Conservation (phyloP, 2,797 vertebrate genomes). For the Perodicticus potto region DNA sequence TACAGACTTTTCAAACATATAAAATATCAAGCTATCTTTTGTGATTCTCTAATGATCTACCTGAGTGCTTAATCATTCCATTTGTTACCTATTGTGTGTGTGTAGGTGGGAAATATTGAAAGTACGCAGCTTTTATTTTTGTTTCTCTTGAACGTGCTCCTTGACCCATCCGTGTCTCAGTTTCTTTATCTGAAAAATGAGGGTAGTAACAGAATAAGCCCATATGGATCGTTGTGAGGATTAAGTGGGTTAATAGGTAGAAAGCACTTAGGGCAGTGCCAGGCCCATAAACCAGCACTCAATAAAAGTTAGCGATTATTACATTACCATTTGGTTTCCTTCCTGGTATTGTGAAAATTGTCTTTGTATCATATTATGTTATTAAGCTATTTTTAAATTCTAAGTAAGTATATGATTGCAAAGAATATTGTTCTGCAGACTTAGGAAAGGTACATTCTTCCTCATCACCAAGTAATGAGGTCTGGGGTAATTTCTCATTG, state of each 20-base stretch:
- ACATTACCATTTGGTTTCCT: not conserved
- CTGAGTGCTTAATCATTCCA: not conserved
- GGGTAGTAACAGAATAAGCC: not conserved
- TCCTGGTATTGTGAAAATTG: not conserved
- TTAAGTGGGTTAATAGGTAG: not conserved
- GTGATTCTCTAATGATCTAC: not conserved
- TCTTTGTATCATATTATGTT: conserved; percentile 17
- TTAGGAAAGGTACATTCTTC: not conserved
- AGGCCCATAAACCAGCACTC: not conserved
- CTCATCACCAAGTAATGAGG: not conserved
- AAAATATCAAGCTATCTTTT: not conserved
- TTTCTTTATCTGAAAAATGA: not conserved
- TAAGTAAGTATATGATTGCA: not conserved
- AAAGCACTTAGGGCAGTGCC: not conserved
- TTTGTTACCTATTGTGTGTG: not conserved
- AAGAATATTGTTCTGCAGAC: not conserved
- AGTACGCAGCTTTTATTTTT: not conserved
- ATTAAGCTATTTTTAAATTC: conserved; percentile 34
- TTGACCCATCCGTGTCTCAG: not conserved
- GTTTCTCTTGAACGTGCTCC: not conserved
- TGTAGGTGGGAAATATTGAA: not conserved
- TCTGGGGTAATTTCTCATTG: not conserved
- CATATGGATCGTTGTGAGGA: not conserved
- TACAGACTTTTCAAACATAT: not conserved
- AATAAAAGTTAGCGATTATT: not conserved